phyloP scores from a whole-genome alignment of 1,140 invertebrate species.

The Lepeophtheirus salmonis region DNA sequence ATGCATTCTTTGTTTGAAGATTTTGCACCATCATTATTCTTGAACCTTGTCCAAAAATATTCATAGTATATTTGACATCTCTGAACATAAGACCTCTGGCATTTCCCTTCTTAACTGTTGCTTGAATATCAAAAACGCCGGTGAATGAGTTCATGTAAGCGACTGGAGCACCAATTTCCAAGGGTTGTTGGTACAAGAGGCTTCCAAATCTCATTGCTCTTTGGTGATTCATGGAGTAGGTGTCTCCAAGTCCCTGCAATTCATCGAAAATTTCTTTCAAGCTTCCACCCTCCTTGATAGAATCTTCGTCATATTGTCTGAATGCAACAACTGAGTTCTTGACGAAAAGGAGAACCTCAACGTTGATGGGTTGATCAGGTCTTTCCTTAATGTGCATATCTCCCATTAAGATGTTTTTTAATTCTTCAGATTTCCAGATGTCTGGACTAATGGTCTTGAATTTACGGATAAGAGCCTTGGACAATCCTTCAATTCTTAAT shows the following conservation, averaged over 20 bases:
- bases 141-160: constrained; percentile 5
- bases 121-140: neutral
- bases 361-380: constrained; percentile 7
- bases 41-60: neutral
- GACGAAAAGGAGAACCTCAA: neutral
- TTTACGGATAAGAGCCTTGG: constrained; percentile 14
- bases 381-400: constrained; percentile 15
- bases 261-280: neutral
- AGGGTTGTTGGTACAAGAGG: constrained; percentile 12
- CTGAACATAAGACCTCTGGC: constrained; percentile 12
- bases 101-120: constrained; percentile 14
- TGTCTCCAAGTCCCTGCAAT: neutral
- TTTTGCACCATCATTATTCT: neutral
- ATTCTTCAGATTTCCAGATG: constrained; percentile 12
- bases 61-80: constrained; percentile 12
- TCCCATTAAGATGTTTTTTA: constrained; percentile 3
- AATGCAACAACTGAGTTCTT: constrained; percentile 9
- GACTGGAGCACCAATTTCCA: constrained; percentile 10
- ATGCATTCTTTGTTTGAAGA: neutral
- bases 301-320: constrained; percentile 4
- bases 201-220: neutral
- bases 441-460: constrained; percentile 9
- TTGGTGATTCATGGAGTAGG: constrained; percentile 18
- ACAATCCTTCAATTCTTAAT: constrained; percentile 9
- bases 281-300: neutral